A percentile compares a stretch with the other conserved stretches of the same genome.
Conservation (phyloP, 2,888 invertebrate species). For the Reticulitermes lucifugus region DNA sequence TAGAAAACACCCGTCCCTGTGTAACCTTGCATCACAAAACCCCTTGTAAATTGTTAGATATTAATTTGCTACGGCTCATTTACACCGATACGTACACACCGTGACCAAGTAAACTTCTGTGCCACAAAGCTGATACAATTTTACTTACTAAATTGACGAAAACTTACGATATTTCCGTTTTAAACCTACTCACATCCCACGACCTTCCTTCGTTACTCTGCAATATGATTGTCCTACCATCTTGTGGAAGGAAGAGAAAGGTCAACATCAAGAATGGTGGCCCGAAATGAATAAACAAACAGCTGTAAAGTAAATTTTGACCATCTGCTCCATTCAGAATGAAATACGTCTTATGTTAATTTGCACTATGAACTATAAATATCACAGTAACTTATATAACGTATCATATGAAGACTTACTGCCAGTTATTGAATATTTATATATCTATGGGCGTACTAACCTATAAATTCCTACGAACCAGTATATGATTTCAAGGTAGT, state of each 20-base stretch:
- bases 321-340: background rate
- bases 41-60: background rate
- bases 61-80: background rate
- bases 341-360: background rate
- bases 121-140: background rate
- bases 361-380: background rate
- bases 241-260: conserved; percentile 1
- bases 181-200: conserved; percentile 11
- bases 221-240: conserved; percentile 19
- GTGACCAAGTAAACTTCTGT: background rate
- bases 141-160: background rate
- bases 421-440: background rate
- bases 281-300: conserved; percentile 2
- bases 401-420: background rate
- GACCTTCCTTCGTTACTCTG: conserved; percentile 37
- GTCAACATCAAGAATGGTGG: conserved; percentile 1
- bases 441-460: background rate
- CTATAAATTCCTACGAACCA: conserved; percentile 2
- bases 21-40: conserved; percentile 44
- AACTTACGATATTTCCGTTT: conserved; percentile 29
- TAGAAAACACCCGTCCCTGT: conserved; percentile 43
- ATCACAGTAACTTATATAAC: background rate
- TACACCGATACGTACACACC: background rate
- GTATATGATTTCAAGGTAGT: too few species aligned
- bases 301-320: background rate